These are phyloP conservation scores for Gymnosoma rotundatum DNA, from an alignment of 2,888 invertebrate genomes.

Conservation along the genomic window DNA sequence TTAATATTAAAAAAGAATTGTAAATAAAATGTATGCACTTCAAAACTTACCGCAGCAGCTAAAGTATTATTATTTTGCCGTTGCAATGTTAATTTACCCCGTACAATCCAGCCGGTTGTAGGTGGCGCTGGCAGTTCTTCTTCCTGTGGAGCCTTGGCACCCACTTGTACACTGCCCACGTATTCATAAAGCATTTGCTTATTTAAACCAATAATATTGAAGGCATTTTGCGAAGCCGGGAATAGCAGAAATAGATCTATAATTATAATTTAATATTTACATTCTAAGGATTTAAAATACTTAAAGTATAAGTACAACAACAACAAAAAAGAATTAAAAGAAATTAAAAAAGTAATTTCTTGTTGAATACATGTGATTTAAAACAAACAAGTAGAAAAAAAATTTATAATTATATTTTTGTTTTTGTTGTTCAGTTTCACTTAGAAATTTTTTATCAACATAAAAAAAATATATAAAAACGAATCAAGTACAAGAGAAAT, in stretches of 20 bases:
- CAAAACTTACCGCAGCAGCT: conserved; percentile 81
- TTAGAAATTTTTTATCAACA: conserved; percentile 58
- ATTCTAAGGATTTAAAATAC: neutral
- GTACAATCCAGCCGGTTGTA: conserved; percentile 81
- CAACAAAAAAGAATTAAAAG: no score
- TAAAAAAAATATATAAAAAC: conserved; percentile 22
- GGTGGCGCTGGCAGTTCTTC: conserved; percentile 80
- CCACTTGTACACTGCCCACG: conserved; percentile 81
- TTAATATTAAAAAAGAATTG: no score
- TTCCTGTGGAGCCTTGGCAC: conserved; percentile 81
- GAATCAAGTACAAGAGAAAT: conserved; percentile 16
- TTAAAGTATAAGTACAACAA: conserved; percentile 24
- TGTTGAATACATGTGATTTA: neutral
- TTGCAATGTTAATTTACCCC: conserved; percentile 81
- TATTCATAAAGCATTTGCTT: conserved; percentile 82
- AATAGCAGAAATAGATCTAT: conserved; percentile 77
- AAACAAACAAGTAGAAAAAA: neutral
- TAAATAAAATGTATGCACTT: no score
- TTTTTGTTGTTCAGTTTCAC: conserved; percentile 34
- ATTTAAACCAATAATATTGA: conserved; percentile 81
- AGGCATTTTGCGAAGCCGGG: conserved; percentile 74
- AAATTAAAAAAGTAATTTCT: no score
- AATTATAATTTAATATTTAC: conserved; percentile 52
- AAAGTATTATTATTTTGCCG: conserved; percentile 77
- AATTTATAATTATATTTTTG: neutral